Base-by-base conservation (phyloP, 2,797 vertebrate genomes). In the Oryzias sinensis region DNA sequence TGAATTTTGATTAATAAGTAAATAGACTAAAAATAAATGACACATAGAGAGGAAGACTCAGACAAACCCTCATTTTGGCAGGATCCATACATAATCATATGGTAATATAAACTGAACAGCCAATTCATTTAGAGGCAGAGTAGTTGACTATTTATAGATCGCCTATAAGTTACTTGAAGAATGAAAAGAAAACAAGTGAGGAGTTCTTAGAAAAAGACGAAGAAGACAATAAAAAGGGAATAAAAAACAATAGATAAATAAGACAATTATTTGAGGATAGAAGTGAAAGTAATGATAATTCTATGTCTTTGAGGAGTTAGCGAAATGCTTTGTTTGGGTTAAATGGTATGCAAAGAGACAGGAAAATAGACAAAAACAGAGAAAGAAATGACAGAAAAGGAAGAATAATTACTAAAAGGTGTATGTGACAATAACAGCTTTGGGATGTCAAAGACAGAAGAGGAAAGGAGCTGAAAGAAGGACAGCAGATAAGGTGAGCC, bases 401-500 rank as follows among this genome's bases (percentile, higher is more conserved):
- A 60, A 66, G 54, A 56, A 44, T 8, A 48, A 77, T 74, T 57
- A 72, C 46, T 17, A 62, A 74, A 49, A 74, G 72, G 62, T 41
- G 18, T 60, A 72, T 49, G 77, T 54, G 70, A 82, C 83, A 70
- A 76, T 67, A 72, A 44, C 64, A 74, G 81, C 72, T 80, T 83
- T 64, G 67, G 79, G 68, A 49, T 77, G 85, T 82, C 80, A 83
- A 73, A 83, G 75, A 72, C 60, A 54, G 57, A 73, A 42, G 53
- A 27, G 71, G 56, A 68, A 62, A 64, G 66, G 72, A 59, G 46
- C 62, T 59, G 68, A 81, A 80, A 59, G 66, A 73, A 62, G 62
- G 58, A 74, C 56, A 60, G 65, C 22, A 78, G 87, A 88, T 87
- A 89, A 87, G 84, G 80, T 79, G 76, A 76, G 64, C 70, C 76